phyloP scores from a whole-genome alignment of 2,113 vertebrate genomes.

The Heterotis niloticus region DNA sequence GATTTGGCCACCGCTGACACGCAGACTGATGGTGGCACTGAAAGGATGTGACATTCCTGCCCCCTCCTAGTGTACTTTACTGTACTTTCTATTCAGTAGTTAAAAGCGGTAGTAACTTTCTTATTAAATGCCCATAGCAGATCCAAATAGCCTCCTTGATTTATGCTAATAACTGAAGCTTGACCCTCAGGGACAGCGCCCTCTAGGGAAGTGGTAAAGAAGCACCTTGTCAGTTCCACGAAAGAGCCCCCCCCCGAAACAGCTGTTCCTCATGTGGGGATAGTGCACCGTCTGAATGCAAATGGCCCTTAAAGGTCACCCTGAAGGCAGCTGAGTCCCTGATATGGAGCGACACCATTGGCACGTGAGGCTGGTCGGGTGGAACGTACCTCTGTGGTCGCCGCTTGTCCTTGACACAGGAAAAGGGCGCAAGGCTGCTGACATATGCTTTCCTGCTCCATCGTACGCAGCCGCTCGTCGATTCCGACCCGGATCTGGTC shows the following conservation, averaged over 20 bases:
- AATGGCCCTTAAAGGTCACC: conserved; percentile 42
- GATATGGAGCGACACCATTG: conserved; percentile 37
- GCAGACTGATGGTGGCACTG: too few relatives aligned
- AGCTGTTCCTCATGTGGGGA: not conserved
- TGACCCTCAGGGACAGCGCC: not conserved
- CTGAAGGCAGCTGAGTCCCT: conserved; percentile 39
- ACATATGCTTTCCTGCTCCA: conserved; percentile 46
- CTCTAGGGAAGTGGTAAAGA: not conserved
- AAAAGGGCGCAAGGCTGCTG: conserved; percentile 28
- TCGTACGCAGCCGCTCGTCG: conserved; percentile 39
- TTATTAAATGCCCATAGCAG: too few relatives aligned
- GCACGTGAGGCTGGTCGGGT: conserved; percentile 47
- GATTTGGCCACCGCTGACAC: too few relatives aligned
- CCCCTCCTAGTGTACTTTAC: too few relatives aligned
- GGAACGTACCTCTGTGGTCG: conserved; percentile 56
- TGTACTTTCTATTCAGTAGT: too few relatives aligned
- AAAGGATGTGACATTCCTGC: too few relatives aligned
- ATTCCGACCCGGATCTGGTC: conserved; percentile 37
- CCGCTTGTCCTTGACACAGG: conserved; percentile 56
- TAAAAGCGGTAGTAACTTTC: too few relatives aligned
- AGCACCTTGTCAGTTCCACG: not conserved
- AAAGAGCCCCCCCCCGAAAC: not conserved
- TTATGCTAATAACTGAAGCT: not conserved
- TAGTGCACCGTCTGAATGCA: conserved; percentile 24
- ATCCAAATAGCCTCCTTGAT: too few relatives aligned